These are phyloP conservation scores for Drosophila sechellia DNA, from an alignment of 1,140 invertebrate genomes.

Conservation along the genomic window DNA sequence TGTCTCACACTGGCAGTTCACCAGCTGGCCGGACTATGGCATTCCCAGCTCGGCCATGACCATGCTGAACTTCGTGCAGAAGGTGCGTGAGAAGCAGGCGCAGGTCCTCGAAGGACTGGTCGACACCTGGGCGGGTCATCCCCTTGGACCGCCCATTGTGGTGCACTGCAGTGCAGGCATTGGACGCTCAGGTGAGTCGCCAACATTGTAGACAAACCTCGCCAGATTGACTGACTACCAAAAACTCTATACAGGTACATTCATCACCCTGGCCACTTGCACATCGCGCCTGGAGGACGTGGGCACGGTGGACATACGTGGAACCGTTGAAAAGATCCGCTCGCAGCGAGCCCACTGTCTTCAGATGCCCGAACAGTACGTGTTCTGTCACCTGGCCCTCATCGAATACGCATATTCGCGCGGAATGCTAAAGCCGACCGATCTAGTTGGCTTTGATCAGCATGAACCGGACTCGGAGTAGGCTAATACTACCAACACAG, in stretches of 20 bases:
- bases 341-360: too few relatives aligned
- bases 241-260: slow-evolving; percentile 90
- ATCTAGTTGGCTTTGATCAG: too few relatives aligned
- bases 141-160: slow-evolving; percentile 95
- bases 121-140: slow-evolving; percentile 94
- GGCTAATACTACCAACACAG: too few relatives aligned
- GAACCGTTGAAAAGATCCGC: slow-evolving; percentile 85
- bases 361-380: too few relatives aligned
- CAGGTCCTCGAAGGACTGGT: slow-evolving; percentile 89
- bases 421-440: too few relatives aligned
- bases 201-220: background rate
- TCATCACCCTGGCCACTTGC: slow-evolving; percentile 98
- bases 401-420: too few relatives aligned
- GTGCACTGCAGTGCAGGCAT: slow-evolving; percentile 99
- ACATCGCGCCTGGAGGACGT: slow-evolving; percentile 95
- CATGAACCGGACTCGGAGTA: too few relatives aligned
- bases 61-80: slow-evolving; percentile 92
- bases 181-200: slow-evolving; percentile 94
- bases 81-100: slow-evolving; percentile 89
- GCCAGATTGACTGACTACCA: background rate
- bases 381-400: too few relatives aligned
- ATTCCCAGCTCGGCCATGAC: slow-evolving; percentile 92
- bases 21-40: slow-evolving; percentile 95
- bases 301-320: slow-evolving; percentile 94
- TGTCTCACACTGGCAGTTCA: slow-evolving; percentile 91